Base-by-base conservation (phyloP, 1,140 invertebrate species). In the Megalonaias nervosa region DNA sequence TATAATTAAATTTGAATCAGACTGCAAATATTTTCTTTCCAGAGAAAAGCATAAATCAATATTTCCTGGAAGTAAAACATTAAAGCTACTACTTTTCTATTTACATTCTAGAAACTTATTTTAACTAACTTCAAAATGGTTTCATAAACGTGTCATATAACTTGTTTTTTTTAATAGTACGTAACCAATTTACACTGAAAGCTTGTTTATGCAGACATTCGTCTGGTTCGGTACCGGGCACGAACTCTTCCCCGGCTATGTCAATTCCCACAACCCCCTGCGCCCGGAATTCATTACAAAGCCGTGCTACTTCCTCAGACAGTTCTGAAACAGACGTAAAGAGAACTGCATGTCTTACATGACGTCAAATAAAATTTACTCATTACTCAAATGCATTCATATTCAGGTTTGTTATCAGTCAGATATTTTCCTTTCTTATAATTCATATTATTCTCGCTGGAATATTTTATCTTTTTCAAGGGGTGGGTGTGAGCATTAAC, bases 201-300 rank as follows among this genome's bases (percentile, higher is more conserved):
- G 84, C 88, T 31, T 78, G 64, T 38, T 90, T 81, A 61, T 89
- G 87, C n/a, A 75, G 67, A 61, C 75, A 75, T 77, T 88, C 83
- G 48, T 87, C 84, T 15, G 85, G 73, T 59, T 87, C 84, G n/a
- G 81, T 86, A 12, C 88, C 87, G 56, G 77, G 76, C 59, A 79
- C 62, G 38, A 82, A 71, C 64, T 93, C 93, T 59, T 91, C 87
- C 23, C 93, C 93, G 55, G 93, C 93, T 38, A 94, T 89, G 84
- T 94, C 93, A 75, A 94, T 93, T 19, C 90, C 93, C 23, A 94
- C 93, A 12, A 94, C 93, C 16, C 93, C 93, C 26, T 91, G 80
- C 61, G 89, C 80, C 71, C 88, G 84, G 77, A 91, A 93, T 68
- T 91, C 88, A 21, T 90, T 82, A 86, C 92, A 92, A 14, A 93